Base-by-base conservation (phyloP, 35 echinoderm and acorn worm genomes). In the Hemicentrotus pulcherrimus region DNA sequence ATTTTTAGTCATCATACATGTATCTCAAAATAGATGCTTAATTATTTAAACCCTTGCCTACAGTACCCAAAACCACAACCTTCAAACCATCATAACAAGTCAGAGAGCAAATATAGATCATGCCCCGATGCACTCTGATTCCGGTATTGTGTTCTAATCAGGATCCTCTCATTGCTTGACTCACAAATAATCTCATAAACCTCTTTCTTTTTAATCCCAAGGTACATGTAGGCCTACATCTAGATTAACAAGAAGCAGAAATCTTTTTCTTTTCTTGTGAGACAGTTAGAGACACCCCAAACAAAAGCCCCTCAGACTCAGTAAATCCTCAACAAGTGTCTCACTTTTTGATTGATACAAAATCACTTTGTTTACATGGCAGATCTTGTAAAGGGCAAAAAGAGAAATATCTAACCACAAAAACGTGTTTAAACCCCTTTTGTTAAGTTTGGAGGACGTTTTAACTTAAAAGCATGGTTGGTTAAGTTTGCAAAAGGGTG, bases 401-500 rank as follows among this genome's bases (percentile, higher is more conserved):
- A 78, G 22, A 78, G 19, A 78, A 78, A 78, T 22, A 15, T 78
- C 4, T 78, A 28, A 78, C 5, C 65, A 78, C 65, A n/a, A 22
- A 28, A 28, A 78, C 15, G 19, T 18, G 22, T 78, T 78, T 2
- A 78, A 22, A 22, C 65, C 4, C 61, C 65, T 28, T 78, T n/a
- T 78, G 65, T 78, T 78, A 22, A 78, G 28, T n/a, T 78, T 78
- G 65, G 22, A 78, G 65, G 65, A 78, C 65, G 65, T 78, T 78
- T 28, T 28, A n/a, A 22, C 24, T n/a, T 28, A 24, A 28, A 5
- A 90, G 32, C 88, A 90, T 47, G 88, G 32, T 45, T 90, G 88
- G 46, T 90, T 90, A 46, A 28, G 87, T 46, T 46, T 89, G 87
- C 45, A 90, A 90, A 32, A 47, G 88, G 88, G 32, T 90, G 88